Percentiles rank a stretch among this genome's conserved stretches.
Evolutionary conservation across 1,140 invertebrate genomes (phyloP).

Genomic region (Melanaphis sacchari): DNA sequence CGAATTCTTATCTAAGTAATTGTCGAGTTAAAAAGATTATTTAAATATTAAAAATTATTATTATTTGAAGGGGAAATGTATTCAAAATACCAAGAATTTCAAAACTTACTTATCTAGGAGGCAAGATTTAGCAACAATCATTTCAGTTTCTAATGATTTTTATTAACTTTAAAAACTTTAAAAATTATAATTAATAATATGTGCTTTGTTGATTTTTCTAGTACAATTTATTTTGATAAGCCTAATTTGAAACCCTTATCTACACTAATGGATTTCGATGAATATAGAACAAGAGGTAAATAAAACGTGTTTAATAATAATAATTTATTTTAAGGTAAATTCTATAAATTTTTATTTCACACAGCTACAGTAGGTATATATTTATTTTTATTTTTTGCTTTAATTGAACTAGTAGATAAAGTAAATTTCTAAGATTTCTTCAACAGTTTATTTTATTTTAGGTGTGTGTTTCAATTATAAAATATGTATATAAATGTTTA

Average conservation of each 20-base stretch:
- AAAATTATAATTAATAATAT: background rate
- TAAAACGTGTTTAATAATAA: background rate
- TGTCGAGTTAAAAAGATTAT: too few species aligned
- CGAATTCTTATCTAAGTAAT: too few species aligned
- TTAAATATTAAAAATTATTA: too few species aligned
- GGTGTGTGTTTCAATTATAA: too few species aligned
- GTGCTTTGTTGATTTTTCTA: background rate
- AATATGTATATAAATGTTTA: too few species aligned
- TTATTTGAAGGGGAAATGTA: too few species aligned
- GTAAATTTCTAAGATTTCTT: background rate
- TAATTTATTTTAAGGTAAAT: background rate
- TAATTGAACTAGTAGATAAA: too few species aligned
- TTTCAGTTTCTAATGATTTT: too few species aligned
- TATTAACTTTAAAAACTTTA: background rate
- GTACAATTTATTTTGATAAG: background rate
- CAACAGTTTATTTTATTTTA: background rate
- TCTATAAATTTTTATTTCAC: background rate
- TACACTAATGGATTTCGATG: slow-evolving; percentile 59
- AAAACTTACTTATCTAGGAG: too few species aligned
- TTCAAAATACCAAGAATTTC: too few species aligned
- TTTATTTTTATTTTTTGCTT: too few species aligned
- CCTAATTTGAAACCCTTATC: background rate
- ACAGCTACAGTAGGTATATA: background rate
- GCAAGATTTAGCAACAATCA: too few species aligned
- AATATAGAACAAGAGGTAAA: slow-evolving; percentile 59